Evolutionary conservation across 2,797 vertebrate genomes (phyloP).

Genomic region (Rousettus madagascariensis): DNA sequence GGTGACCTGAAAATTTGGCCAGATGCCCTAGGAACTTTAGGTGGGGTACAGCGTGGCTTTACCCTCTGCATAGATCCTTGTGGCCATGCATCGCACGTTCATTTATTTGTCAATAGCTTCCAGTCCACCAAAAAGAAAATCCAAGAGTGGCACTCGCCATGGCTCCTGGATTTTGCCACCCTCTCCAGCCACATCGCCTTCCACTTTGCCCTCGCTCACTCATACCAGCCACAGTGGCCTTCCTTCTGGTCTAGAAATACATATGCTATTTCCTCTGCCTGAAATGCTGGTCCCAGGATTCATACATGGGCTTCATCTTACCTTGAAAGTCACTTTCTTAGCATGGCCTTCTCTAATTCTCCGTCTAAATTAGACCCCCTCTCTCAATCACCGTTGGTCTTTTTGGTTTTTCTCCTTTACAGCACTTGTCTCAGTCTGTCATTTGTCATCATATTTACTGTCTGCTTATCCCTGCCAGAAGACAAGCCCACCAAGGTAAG

Average conservation of each 20-base stretch:
- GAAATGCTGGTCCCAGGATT: neutral
- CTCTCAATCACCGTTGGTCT: neutral
- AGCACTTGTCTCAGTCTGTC: neutral
- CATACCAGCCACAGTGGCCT: neutral
- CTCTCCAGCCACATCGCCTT: neutral
- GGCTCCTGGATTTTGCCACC: neutral
- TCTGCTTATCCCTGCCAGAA: neutral
- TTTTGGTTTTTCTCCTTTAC: neutral
- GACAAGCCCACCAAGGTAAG: neutral
- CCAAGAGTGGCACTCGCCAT: accelerated
- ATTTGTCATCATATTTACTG: accelerated
- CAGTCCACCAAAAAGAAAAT: neutral
- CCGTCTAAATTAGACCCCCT: neutral
- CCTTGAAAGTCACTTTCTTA: neutral
- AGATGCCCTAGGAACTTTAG: neutral
- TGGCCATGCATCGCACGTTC: neutral
- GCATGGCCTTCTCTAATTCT: neutral
- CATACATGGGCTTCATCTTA: neutral
- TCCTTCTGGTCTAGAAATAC: neutral
- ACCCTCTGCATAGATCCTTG: neutral
- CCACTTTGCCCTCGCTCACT: neutral
- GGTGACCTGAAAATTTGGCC: neutral
- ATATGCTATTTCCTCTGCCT: neutral
- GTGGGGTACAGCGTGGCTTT: neutral
- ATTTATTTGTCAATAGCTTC: neutral